Evolutionary conservation across 2,888 invertebrate species (phyloP).

Genomic region (Xestia ashworthii): DNA sequence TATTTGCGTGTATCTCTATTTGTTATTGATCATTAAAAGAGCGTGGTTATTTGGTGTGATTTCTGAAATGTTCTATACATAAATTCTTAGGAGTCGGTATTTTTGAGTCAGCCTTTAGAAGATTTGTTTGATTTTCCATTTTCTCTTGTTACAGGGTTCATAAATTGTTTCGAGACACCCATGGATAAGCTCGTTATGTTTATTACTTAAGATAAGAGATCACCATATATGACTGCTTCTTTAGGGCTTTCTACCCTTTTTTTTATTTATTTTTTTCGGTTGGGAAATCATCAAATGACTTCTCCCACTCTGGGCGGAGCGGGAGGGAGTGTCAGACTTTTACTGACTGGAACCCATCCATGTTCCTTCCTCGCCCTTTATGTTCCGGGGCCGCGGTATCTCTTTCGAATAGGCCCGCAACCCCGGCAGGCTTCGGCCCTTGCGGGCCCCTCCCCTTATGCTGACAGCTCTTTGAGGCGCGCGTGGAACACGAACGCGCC

Average conservation of each 20-base stretch:
- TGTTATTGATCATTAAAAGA: not conserved
- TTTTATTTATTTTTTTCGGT: too few species aligned
- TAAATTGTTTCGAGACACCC: not conserved
- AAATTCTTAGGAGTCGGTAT: not conserved
- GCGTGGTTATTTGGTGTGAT: slow-evolving; percentile 2
- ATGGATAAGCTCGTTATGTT: not conserved
- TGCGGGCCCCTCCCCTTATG: too few species aligned
- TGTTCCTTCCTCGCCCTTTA: too few species aligned
- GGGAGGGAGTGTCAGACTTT: too few species aligned
- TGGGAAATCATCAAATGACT: too few species aligned
- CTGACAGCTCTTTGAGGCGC: too few species aligned
- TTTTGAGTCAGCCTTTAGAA: not conserved
- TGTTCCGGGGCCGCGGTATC: too few species aligned
- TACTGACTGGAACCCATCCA: too few species aligned
- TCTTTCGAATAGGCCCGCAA: too few species aligned
- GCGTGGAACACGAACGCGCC: too few species aligned
- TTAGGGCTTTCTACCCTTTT: not conserved
- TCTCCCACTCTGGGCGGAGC: too few species aligned
- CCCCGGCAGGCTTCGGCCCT: too few species aligned
- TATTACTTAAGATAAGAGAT: not conserved
- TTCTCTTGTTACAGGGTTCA: not conserved
- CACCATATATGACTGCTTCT: not conserved
- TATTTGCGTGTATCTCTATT: slow-evolving; percentile 1
- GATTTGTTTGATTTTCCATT: not conserved
- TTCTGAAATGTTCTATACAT: not conserved